phyloP scores from a whole-genome alignment of 1,140 invertebrate genomes.

The Ganaspis sp. region DNA sequence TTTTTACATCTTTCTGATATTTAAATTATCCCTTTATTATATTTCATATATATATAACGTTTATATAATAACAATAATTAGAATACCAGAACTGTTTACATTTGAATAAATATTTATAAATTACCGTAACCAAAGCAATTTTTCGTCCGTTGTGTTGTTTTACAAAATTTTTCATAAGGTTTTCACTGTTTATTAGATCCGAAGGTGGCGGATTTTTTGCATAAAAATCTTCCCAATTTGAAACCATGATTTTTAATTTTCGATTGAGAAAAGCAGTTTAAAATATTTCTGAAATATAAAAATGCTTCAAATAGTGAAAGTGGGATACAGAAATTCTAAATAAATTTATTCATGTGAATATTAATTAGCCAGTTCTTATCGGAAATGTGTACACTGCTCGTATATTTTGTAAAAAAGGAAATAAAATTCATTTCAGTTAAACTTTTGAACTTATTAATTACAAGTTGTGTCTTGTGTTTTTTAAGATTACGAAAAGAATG shows the following conservation, averaged over 20 bases:
- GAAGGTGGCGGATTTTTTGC: constrained; percentile 83
- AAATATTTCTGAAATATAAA: background rate
- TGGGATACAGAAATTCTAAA: no score
- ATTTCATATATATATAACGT: no score
- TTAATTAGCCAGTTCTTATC: no score
- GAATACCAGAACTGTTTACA: background rate
- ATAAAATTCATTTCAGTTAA: no score
- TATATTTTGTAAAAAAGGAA: no score
- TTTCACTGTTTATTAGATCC: constrained; percentile 84
- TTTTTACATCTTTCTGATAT: background rate
- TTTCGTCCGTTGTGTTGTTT: constrained; percentile 80
- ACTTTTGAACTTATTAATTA: no score
- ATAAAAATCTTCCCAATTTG: constrained; percentile 89
- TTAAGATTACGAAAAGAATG: no score
- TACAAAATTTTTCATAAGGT: constrained; percentile 84
- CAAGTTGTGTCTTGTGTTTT: no score
- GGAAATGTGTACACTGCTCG: no score
- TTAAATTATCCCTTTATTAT: background rate
- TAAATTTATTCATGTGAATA: no score
- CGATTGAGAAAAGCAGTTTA: background rate
- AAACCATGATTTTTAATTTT: constrained; percentile 70
- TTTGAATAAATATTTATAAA: constrained; percentile 46
- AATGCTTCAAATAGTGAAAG: no score
- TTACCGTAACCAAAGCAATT: constrained; percentile 88
- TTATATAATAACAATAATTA: no score